These are phyloP conservation scores for Tretioscincus oriximinensis DNA, from an alignment of 2,113 vertebrate genomes.

Conservation along the genomic window DNA sequence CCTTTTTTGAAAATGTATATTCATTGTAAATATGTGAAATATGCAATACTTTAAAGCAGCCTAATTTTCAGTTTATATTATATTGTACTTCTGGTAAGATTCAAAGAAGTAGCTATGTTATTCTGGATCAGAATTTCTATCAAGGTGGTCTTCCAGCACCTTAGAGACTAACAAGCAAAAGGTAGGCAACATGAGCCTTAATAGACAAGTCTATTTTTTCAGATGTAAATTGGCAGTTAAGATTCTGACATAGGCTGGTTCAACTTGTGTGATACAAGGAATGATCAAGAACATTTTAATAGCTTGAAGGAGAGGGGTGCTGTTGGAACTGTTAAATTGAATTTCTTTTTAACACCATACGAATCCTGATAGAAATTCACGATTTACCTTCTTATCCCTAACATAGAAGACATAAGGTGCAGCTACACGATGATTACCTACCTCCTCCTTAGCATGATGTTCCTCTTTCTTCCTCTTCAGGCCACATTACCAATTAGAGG, in stretches of 20 bases:
- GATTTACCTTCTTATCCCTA: background rate
- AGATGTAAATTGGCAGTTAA: background rate
- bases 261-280: background rate
- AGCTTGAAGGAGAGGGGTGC: background rate
- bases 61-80: background rate
- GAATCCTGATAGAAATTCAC: background rate
- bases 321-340: background rate
- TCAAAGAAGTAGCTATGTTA: no score
- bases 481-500: no score
- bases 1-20: background rate
- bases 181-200: no score
- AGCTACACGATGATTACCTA: no score
- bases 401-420: no score
- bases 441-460: no score
- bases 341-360: background rate
- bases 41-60: slow-evolving; percentile 27
- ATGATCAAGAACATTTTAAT: background rate
- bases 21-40: slow-evolving; percentile 13
- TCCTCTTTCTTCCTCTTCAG: no score
- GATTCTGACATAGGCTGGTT: background rate
- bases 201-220: no score
- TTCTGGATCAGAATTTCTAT: no score
- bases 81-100: background rate
- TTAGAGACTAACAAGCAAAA: no score
- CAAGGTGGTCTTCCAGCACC: no score